Conservation (phyloP, 2,888 invertebrate genomes). For the Leucophenga maculata region DNA sequence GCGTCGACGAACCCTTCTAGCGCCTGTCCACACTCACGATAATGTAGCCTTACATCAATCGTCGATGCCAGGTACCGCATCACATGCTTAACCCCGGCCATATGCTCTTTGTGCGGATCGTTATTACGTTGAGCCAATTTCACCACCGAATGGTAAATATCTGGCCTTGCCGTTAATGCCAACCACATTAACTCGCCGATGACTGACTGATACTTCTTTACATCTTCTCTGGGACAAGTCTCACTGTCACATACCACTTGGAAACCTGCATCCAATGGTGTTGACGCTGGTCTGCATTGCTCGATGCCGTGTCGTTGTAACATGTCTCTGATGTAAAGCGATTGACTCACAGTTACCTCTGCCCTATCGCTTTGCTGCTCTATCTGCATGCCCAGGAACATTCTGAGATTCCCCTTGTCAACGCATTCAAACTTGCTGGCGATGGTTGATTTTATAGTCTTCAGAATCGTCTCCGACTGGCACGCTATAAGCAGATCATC, state of each 20-base stretch:
- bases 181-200: constrained; percentile 26
- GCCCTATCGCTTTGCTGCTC: too few species aligned
- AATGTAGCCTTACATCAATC: constrained; percentile 8
- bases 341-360: too few species aligned
- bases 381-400: too few species aligned
- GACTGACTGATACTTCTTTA: constrained; percentile 6
- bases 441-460: too few species aligned
- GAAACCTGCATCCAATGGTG: constrained; percentile 29
- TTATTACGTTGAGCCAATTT: constrained; percentile 30
- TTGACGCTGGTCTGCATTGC: constrained; percentile 12
- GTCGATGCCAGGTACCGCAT: constrained; percentile 11
- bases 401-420: too few species aligned
- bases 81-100: constrained; percentile 28
- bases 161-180: constrained; percentile 28
- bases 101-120: constrained; percentile 24
- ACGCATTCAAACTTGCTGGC: too few species aligned
- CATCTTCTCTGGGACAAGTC: constrained; percentile 12
- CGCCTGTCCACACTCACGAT: constrained; percentile 22
- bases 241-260: constrained; percentile 30
- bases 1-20: constrained; percentile 20
- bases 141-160: constrained; percentile 30
- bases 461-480: too few species aligned
- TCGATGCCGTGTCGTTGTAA: constrained; percentile 17
- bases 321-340: constrained; percentile 14
- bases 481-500: constrained; percentile 19